phyloP scores from a whole-genome alignment of 2,113 vertebrate species.

The Oriolus oriolus region DNA sequence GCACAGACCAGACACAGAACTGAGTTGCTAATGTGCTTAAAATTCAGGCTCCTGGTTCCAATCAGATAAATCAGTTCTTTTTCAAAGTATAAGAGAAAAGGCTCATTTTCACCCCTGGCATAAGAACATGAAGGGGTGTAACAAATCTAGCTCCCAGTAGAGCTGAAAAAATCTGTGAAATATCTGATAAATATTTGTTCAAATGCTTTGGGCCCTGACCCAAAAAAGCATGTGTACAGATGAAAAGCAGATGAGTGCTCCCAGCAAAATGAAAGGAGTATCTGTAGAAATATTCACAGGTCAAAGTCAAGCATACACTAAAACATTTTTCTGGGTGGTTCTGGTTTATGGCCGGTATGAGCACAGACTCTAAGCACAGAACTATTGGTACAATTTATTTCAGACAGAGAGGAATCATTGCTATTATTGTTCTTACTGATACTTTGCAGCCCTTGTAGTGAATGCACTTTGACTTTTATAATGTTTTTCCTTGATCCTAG shows the following conservation, averaged over 20 bases:
- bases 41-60: conserved; percentile 28
- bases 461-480: neutral
- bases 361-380: neutral
- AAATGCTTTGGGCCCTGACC: conserved; percentile 33
- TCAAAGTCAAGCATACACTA: neutral
- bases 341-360: neutral
- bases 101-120: conserved; percentile 29
- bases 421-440: conserved; percentile 6
- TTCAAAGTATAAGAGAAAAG: conserved; percentile 15
- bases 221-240: conserved; percentile 5
- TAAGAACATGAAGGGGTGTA: neutral
- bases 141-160: neutral
- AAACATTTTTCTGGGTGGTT: neutral
- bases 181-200: conserved; percentile 48
- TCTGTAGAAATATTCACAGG: neutral
- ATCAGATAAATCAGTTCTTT: conserved; percentile 26
- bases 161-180: conserved; percentile 27
- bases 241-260: neutral
- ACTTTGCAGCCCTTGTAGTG: neutral
- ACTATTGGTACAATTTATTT: neutral
- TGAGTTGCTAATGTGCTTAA: conserved; percentile 23
- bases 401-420: neutral
- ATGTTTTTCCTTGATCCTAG: neutral
- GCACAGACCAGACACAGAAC: conserved; percentile 1
- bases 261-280: conserved; percentile 10